Conservation (phyloP, 2,888 invertebrate species). For the Drosophila anceps region DNA sequence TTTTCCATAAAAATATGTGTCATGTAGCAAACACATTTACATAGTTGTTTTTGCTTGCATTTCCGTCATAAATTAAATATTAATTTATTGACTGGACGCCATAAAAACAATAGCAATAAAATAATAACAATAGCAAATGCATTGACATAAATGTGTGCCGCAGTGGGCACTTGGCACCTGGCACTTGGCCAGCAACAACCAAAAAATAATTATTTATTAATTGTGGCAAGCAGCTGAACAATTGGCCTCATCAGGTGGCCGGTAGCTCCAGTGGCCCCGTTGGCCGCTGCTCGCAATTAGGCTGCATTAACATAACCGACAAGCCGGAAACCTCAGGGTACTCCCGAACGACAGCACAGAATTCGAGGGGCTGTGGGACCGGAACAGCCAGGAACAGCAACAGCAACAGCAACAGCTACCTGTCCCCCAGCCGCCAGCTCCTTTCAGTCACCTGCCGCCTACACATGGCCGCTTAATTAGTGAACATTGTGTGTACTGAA, state of each 20-base stretch:
- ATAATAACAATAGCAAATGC: conserved; percentile 37
- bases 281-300: conserved; percentile 59
- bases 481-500: conserved; percentile 44
- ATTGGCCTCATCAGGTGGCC: conserved; percentile 66
- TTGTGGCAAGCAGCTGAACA: conserved; percentile 67
- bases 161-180: conserved; percentile 55
- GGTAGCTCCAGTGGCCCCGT: background rate
- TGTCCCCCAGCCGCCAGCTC: background rate
- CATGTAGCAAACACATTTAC: background rate
- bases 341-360: conserved; percentile 12
- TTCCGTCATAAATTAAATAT: conserved; percentile 58
- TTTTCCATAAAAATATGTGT: background rate
- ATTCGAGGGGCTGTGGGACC: conserved; percentile 31
- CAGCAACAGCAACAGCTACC: conserved; percentile 8
- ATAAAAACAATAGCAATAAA: conserved; percentile 23
- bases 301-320: conserved; percentile 69
- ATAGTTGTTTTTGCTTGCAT: conserved; percentile 24
- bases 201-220: conserved; percentile 80
- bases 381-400: conserved; percentile 19
- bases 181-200: conserved; percentile 36
- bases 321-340: conserved; percentile 62
- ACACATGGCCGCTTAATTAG: conserved; percentile 47
- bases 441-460: background rate
- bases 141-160: conserved; percentile 53
- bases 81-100: conserved; percentile 63